phyloP scores from a whole-genome alignment of 2,888 invertebrate genomes.

The Caenorhabditis zanzibari region DNA sequence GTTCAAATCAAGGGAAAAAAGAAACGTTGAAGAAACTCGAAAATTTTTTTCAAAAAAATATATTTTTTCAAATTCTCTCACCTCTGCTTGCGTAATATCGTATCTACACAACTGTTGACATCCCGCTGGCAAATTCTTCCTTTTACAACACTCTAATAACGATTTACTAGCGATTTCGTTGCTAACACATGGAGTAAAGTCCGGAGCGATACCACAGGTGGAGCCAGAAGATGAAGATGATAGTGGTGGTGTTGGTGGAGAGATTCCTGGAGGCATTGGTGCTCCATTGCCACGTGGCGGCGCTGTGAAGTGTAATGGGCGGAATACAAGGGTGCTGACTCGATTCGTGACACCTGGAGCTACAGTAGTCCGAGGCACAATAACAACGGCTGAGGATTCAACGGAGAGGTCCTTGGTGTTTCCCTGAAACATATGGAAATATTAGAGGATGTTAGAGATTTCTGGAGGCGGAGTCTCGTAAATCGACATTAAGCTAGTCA shows the following conservation, averaged over 20 bases:
- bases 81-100: conserved; percentile 81
- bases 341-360: conserved; percentile 59
- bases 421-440: conserved; percentile 45
- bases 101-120: conserved; percentile 81
- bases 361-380: conserved; percentile 49
- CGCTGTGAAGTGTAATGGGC: conserved; percentile 45
- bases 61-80: conserved; percentile 39
- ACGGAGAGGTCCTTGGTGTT: conserved; percentile 50
- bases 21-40: neutral
- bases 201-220: conserved; percentile 77
- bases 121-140: conserved; percentile 78
- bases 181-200: conserved; percentile 80
- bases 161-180: conserved; percentile 71
- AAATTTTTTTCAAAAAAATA: too few relatives aligned
- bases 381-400: conserved; percentile 42
- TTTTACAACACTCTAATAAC: conserved; percentile 76
- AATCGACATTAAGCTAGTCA: too few relatives aligned
- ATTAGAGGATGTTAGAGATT: neutral
- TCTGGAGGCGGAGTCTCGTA: too few relatives aligned
- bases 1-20: neutral
- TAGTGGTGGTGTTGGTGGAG: conserved; percentile 29
- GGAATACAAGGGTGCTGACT: conserved; percentile 56
- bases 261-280: conserved; percentile 29
- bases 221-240: too few relatives aligned
- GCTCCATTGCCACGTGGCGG: conserved; percentile 13